phyloP scores from a whole-genome alignment of 37 sponge, comb jelly and placozoan genomes.

The Diacarnus erythraeanus region DNA sequence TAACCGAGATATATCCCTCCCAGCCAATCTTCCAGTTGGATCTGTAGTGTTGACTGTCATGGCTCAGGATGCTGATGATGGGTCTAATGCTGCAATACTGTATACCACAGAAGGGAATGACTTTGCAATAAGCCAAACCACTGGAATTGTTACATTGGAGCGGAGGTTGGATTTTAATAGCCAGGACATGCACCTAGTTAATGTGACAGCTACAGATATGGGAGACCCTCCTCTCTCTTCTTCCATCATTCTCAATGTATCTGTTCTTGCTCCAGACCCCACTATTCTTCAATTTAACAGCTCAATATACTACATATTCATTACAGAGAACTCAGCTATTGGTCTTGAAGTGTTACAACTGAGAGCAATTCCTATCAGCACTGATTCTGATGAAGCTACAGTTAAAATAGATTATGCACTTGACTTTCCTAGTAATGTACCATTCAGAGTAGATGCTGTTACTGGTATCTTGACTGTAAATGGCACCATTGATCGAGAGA shows the following conservation, averaged over 20 bases:
- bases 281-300: constrained; percentile 26
- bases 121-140: constrained; percentile 12
- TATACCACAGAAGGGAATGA: constrained; percentile 28
- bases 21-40: constrained; percentile 26
- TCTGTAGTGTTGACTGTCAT: constrained; percentile 21
- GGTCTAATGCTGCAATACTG: constrained; percentile 28
- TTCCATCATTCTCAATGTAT: constrained; percentile 13
- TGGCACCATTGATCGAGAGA: constrained; percentile 41
- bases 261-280: constrained; percentile 32
- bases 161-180: background rate
- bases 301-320: background rate
- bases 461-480: constrained; percentile 37
- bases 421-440: background rate
- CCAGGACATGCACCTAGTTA: constrained; percentile 2
- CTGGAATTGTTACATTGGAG: constrained; percentile 29
- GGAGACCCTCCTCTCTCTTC: constrained; percentile 28
- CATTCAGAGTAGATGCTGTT: constrained; percentile 13
- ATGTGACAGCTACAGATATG: constrained; percentile 28
- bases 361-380: background rate
- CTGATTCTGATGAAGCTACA: background rate
- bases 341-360: constrained; percentile 20
- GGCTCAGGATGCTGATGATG: constrained; percentile 41
- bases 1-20: constrained; percentile 2
- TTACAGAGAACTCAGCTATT: constrained; percentile 24
- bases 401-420: background rate